phyloP scores from a whole-genome alignment of 2,797 vertebrate genomes.

The Siniperca undulata region DNA sequence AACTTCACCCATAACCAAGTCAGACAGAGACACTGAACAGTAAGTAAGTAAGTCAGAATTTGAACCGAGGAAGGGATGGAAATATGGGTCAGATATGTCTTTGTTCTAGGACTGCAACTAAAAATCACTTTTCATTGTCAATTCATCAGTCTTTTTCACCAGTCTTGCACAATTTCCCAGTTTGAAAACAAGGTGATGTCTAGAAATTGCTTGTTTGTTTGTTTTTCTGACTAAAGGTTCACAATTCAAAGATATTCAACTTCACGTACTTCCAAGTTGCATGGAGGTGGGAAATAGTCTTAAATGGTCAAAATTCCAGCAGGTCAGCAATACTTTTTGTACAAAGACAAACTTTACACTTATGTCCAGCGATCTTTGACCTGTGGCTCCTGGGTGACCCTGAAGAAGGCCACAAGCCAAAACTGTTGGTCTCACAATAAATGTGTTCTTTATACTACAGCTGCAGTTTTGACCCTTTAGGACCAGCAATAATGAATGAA shows the following conservation, averaged over 20 bases:
- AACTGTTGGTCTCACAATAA: not conserved
- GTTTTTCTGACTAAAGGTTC: rapidly evolving
- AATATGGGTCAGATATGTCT: not conserved
- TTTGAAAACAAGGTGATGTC: not conserved
- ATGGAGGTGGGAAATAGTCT: not conserved
- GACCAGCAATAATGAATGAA: not conserved
- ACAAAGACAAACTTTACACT: not conserved
- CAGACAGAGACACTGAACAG: not conserved
- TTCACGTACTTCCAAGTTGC: not conserved
- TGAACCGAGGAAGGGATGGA: not conserved
- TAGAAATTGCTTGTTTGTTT: not conserved
- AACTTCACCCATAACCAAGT: not conserved
- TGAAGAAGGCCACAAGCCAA: not conserved
- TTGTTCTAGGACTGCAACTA: not conserved
- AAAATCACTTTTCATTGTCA: not conserved
- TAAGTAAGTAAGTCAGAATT: not conserved
- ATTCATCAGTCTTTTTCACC: not conserved
- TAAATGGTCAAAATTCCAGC: not conserved
- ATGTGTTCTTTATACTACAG: not conserved
- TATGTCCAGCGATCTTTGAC: not conserved
- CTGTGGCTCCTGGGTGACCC: not conserved
- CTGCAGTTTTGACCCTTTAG: not conserved
- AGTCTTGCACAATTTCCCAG: not conserved
- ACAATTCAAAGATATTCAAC: not conserved
- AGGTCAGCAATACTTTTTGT: not conserved